Evolutionary conservation across 2,113 vertebrate genomes (phyloP).

Genomic region (Rana temporaria): DNA sequence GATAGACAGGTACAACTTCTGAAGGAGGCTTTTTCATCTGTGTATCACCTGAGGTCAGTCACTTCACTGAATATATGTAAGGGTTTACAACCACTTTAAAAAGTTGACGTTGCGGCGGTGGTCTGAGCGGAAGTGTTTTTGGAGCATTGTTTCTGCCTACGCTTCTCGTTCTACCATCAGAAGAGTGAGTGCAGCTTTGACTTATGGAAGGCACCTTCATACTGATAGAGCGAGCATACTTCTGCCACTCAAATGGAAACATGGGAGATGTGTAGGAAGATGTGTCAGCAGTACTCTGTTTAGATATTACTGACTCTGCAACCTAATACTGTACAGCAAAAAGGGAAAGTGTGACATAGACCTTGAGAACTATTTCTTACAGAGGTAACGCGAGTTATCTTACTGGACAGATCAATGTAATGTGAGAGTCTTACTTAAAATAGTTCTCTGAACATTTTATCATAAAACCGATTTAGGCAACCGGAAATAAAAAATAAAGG

Average conservation of each 20-base stretch:
- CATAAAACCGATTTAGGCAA: too few species aligned
- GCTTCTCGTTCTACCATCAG: neutral
- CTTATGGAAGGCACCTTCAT: constrained; percentile 1
- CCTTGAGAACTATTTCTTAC: constrained; percentile 15
- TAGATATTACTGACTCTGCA: constrained; percentile 21
- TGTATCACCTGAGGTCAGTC: too few species aligned
- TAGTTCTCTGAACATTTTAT: neutral
- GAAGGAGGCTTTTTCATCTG: too few species aligned
- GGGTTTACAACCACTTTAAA: too few species aligned
- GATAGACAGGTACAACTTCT: too few species aligned
- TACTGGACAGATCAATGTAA: constrained; percentile 8
- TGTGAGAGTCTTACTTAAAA: neutral
- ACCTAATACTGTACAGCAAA: neutral
- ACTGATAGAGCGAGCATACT: neutral
- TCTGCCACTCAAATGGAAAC: neutral
- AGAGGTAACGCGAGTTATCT: neutral
- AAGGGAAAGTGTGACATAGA: constrained; percentile 27
- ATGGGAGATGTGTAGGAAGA: constrained; percentile 39
- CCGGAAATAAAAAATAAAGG: too few species aligned
- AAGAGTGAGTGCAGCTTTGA: neutral
- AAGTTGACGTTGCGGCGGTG: neutral
- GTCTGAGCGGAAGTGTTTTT: neutral
- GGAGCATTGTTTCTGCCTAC: constrained; percentile 10
- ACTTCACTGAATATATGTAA: too few species aligned
- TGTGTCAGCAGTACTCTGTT: constrained; percentile 18